Conservation (phyloP, 2,113 vertebrate genomes). For the Sinocyclocheilus grahami region DNA sequence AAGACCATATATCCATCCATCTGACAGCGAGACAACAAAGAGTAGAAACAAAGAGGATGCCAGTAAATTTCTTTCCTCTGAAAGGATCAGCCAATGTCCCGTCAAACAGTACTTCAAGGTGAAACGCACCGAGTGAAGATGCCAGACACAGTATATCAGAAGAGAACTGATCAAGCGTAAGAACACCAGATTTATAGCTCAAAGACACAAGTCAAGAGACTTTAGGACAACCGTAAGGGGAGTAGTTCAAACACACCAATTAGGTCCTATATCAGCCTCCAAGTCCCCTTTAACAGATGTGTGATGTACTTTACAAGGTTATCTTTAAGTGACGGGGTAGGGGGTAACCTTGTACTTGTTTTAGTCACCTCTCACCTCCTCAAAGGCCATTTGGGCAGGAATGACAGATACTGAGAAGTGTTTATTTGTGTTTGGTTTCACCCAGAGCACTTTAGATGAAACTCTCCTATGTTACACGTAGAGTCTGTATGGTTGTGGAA, state of each 20-base stretch:
- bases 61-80: not conserved
- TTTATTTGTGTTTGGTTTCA: slow-evolving; percentile 25
- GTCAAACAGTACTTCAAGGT: slow-evolving; percentile 54
- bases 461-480: not conserved
- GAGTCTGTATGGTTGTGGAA: not conserved
- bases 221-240: slow-evolving; percentile 41
- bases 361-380: slow-evolving; percentile 30
- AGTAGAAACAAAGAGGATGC: slow-evolving; percentile 31
- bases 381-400: not conserved
- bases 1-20: slow-evolving; percentile 60
- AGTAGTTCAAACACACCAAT: slow-evolving; percentile 60
- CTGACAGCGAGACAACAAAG: slow-evolving; percentile 56
- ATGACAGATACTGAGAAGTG: not conserved
- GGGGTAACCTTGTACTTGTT: slow-evolving; percentile 31
- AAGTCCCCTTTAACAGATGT: slow-evolving; percentile 63
- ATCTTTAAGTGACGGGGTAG: slow-evolving; percentile 49
- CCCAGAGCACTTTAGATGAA: not conserved
- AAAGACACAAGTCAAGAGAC: slow-evolving; percentile 43
- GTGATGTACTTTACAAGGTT: slow-evolving; percentile 50
- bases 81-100: not conserved
- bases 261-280: slow-evolving; percentile 41
- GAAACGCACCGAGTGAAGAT: slow-evolving; percentile 41
- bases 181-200: slow-evolving; percentile 61
- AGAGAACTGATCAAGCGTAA: slow-evolving; percentile 50
- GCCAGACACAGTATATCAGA: slow-evolving; percentile 40